Base-by-base conservation (phyloP, 2,113 vertebrate species). In the Otocyon megalotis region DNA sequence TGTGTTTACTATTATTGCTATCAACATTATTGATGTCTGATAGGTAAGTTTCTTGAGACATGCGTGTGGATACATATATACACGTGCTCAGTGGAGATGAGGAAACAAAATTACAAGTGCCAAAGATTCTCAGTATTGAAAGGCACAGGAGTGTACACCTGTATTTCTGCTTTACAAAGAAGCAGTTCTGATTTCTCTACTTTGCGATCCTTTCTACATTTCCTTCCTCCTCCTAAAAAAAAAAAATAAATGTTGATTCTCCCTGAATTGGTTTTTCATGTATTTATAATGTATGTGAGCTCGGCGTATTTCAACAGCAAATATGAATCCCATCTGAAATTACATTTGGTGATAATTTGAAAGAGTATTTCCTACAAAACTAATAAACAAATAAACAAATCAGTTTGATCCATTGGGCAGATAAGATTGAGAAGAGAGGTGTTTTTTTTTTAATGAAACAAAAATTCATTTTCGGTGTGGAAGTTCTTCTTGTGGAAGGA, bases 321-420 rank as follows among this genome's bases (percentile, higher is more conserved):
- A 98, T 97, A 74, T 0, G 98, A 98, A 93, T 98, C 98, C 94
- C 97, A 94, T 97, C 88, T 98, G 97, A 99, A 98, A 98, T 98
- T 60, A 87, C 93, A 98, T 98, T 98, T 98, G 97, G 88, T 98
- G 98, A 86, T 98, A 98, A 98, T 98, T 97, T 97, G 94, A 96
- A 98, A 96, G 97, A 95, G 89, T 97, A 85, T 92, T 98, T 98
- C 94, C 95, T 98, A 98, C 81, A 80, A 97, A 98, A 96, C 97
- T 98, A 98, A 98, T 98, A 99, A 98, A 98, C 98, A 98, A 98
- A 97, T 87, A 98, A 98, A 98, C 98, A 98, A 98, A 98, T 98
- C 98, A 98, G 94, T 98, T 98, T 98, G 97, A 98, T 98, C 97
- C 97, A 96, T 97, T 97, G 98, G 97, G 97, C 97, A 98, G 98